Base-by-base conservation (phyloP, 2,888 invertebrate species). In the Acanthacorydalis orientalis region DNA sequence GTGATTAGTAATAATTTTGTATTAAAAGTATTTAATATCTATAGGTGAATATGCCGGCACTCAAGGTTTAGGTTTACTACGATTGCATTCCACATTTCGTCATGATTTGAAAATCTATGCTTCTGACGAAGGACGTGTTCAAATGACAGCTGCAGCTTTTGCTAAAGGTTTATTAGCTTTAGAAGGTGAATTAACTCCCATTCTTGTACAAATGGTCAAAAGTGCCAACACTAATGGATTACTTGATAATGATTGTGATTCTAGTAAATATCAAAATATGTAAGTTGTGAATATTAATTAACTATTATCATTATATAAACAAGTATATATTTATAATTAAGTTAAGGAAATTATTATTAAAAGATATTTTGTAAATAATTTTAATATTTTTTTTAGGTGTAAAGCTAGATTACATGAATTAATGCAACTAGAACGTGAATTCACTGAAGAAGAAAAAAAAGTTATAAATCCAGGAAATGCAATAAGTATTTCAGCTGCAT, bases 81-180 rank as follows among this genome's bases (percentile, higher is more conserved):
- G 92, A 52, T 73, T 99, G 1, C 98, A 99, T 68, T 96, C 96
- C 8, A 99, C 98, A 0, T 99, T 93, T 69, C 83, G 98, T 0
- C 97, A 98, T 65, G 98, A 99, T 66, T 73, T 98, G 50, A 98
- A 98, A 73, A 99, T 99, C 57, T 99, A 99, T 68, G 97, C 98
- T 1, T 96, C 96, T 1, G 98, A 99, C 65, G 98, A 99, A 65
- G 98, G 98, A 2, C 75, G 98, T 48, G 98, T 99, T 2, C 98
- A 99, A 68, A 98, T 98, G 96, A 99, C 98, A 0, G 98, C 98
- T 0, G 98, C 98, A 0, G 98, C 98, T 1, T 99, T 99, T 67
- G 95, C 98, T 2, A 98, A 97, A 70, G 98, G 98, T 0, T 70
- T 99, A 32, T 70, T 99, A 8, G 98, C 98, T 0, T 64, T 99